A percentile compares a stretch with the other conserved stretches of the same genome.
Evolutionary conservation across 1,140 invertebrate species (phyloP).

Genomic region (Drosophila jambulina): DNA sequence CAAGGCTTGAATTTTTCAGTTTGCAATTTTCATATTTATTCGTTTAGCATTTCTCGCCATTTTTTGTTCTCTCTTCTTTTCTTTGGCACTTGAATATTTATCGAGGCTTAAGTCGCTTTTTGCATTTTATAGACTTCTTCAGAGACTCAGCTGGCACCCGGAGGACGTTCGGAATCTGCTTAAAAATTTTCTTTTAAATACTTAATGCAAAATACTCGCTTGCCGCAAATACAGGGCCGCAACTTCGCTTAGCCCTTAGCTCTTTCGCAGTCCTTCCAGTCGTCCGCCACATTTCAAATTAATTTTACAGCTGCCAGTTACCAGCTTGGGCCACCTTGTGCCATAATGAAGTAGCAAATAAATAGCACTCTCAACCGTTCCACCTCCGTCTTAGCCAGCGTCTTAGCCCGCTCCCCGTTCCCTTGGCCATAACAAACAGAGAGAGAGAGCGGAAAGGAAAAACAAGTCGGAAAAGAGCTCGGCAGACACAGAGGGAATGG

Average conservation of each 20-base stretch:
- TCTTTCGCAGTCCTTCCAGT: background rate
- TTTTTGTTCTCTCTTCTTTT: background rate
- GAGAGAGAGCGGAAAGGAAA: background rate
- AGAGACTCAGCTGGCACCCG: slow-evolving; percentile 16
- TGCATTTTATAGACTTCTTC: slow-evolving; percentile 31
- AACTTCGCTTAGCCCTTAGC: background rate
- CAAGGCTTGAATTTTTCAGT: slow-evolving; percentile 11
- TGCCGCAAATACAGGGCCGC: slow-evolving; percentile 16
- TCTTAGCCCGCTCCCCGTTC: background rate
- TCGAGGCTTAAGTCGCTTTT: slow-evolving; percentile 29
- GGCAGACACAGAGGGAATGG: slow-evolving; percentile 6
- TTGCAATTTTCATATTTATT: slow-evolving; percentile 34
- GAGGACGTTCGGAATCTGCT: slow-evolving; percentile 36
- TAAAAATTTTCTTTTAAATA: slow-evolving; percentile 64
- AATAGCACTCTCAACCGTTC: slow-evolving; percentile 51
- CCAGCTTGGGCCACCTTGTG: slow-evolving; percentile 47
- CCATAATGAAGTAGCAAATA: slow-evolving; percentile 80
- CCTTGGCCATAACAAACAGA: slow-evolving; percentile 25
- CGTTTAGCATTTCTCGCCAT: slow-evolving; percentile 16
- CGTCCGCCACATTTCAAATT: slow-evolving; percentile 73
- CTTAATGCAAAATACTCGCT: slow-evolving; percentile 60
- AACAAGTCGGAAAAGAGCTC: slow-evolving; percentile 13
- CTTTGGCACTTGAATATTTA: slow-evolving; percentile 54
- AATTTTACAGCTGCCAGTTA: slow-evolving; percentile 72
- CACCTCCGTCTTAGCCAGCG: background rate